Evolutionary conservation across 2,113 vertebrate genomes (phyloP), one percentile per base, ranked within the genome.

Genomic region (Lamprologus speciosus): DNA sequence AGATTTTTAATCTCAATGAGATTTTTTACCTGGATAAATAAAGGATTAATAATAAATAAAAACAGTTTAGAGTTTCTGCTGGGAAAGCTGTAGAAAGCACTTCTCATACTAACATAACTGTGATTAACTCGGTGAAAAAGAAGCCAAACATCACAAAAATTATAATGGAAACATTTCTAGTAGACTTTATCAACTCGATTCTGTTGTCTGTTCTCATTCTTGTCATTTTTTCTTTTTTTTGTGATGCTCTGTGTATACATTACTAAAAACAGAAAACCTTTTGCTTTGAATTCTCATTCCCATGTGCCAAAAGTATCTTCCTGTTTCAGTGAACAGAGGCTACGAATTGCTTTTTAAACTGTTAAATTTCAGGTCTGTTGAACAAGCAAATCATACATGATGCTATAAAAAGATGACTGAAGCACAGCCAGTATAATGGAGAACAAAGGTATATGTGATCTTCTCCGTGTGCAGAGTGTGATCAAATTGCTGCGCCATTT

Each of bases 141-240:
- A 75, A 50, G 70, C 42, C 42, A 75, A 75, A 12, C 10, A 9
- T 31, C 23, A n/a, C 42, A 78, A 33, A 50, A 50, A 78, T 50
- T 2, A 19, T 19, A 19, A 28, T 28, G 1, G 40, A 12, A 78
- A 78, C 70, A 50, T 28, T 50, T 75, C 26, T 50, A 50, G 70
- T n/a, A 12, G 16, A 78, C 9, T 19, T 28, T 12, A 8, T 75
- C 14, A 47, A 5, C 70, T 50, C 0, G 6, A 50, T 10, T 47
- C 23, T 31, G 23, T 50, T 50, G 23, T 78, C 70, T 31, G 70
- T 50, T 78, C 14, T 11, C 14, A 78, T 31, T 47, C 26, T 75
- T 47, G 2, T 19, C 8, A 0, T 19, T 3, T 63, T 6, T 12
- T 33, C 2, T 8, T 5, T 23, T 23, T 23, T 23, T 23, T 23